Percentiles rank a stretch among this genome's conserved stretches.
phyloP scores from a whole-genome alignment of 2,888 invertebrate species.

The Dryadula phaetusa region DNA sequence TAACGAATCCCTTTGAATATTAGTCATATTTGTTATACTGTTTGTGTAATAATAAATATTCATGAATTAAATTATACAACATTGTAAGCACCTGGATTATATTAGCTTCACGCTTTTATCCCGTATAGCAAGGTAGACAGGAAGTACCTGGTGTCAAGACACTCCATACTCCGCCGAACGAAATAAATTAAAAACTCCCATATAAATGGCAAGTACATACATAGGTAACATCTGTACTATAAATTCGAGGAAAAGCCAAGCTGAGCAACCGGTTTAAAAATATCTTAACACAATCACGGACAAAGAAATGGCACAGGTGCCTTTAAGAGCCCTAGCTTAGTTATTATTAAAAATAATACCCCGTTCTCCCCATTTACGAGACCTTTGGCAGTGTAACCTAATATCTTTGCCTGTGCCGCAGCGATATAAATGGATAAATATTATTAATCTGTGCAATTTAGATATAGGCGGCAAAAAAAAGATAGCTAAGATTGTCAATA shows the following conservation, averaged over 20 bases:
- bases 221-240: conserved; percentile 21
- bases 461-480: conserved; percentile 9
- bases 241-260: conserved; percentile 18
- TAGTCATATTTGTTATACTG: background rate
- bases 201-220: background rate
- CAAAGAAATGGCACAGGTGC: conserved; percentile 41
- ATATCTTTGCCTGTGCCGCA: background rate
- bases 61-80: conserved; percentile 1
- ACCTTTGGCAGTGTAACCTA: conserved; percentile 5
- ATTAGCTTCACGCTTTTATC: too few species aligned
- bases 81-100: background rate
- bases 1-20: background rate
- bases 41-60: background rate
- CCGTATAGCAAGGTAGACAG: too few species aligned
- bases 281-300: conserved; percentile 34
- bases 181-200: background rate
- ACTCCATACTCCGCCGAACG: too few species aligned
- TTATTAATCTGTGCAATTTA: conserved; percentile 25
- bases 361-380: conserved; percentile 14
- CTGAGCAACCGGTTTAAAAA: conserved; percentile 17
- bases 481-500: conserved; percentile 9
- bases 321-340: conserved; percentile 22
- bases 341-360: conserved; percentile 34
- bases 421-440: background rate
- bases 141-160: too few species aligned